Evolutionary conservation across 2,113 vertebrate genomes (phyloP).

Genomic region (Alethe castanea): DNA sequence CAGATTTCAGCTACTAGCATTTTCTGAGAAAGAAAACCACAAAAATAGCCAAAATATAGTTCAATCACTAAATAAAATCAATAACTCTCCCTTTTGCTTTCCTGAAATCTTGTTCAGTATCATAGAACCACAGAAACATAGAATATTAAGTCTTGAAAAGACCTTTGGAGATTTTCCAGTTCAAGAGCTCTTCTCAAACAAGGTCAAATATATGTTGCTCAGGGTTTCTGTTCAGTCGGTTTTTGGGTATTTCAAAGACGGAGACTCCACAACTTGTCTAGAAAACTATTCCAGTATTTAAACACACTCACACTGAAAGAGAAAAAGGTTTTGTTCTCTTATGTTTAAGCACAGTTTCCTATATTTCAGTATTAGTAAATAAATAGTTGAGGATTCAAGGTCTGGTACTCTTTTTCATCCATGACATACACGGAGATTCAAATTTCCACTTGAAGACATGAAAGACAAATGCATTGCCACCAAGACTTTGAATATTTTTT

Average conservation of each 20-base stretch:
- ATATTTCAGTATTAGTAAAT: not conserved
- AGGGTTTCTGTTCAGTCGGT: accelerated
- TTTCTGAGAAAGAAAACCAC: not conserved
- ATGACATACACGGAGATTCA: not conserved
- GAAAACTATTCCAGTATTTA: not conserved
- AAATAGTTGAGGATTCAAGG: not conserved
- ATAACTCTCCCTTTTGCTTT: not conserved
- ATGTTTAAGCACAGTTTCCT: not conserved
- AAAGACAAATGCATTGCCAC: not conserved
- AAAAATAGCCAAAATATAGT: not conserved
- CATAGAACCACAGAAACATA: not conserved
- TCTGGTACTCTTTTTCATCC: not conserved
- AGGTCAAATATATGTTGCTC: not conserved
- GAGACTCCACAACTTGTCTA: not conserved
- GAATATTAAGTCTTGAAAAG: not conserved
- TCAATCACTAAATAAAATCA: not conserved
- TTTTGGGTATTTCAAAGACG: not conserved
- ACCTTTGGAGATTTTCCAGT: not conserved
- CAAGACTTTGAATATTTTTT: not conserved
- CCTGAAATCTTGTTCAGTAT: not conserved
- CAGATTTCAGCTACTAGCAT: not conserved
- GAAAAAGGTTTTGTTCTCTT: not conserved
- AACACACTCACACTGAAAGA: not conserved
- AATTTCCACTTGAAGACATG: not conserved
- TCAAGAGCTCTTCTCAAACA: not conserved